Evolutionary conservation across 2,113 vertebrate species (phyloP).

Genomic region (Trichomycterus rosablanca): DNA sequence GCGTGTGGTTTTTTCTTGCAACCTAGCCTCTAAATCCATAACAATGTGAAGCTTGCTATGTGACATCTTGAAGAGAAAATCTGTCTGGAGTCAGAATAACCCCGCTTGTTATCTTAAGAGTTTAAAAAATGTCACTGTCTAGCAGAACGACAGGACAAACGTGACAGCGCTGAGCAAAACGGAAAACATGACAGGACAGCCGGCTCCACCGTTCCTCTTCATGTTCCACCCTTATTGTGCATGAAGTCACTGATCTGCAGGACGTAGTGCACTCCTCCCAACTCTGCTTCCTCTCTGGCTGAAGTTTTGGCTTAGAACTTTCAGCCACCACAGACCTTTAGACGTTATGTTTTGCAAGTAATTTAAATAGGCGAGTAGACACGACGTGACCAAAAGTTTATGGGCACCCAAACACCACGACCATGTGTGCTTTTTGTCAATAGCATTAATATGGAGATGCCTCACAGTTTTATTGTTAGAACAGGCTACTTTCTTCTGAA

Average conservation of each 20-base stretch:
- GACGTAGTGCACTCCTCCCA: background rate
- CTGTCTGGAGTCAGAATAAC: background rate
- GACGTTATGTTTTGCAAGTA: background rate
- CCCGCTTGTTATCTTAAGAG: background rate
- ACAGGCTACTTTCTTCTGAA: too few species aligned
- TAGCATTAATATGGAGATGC: too few species aligned
- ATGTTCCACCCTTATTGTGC: slow-evolving; percentile 24
- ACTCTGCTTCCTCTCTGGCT: slow-evolving; percentile 26
- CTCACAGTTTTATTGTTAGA: too few species aligned
- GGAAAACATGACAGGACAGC: slow-evolving; percentile 30
- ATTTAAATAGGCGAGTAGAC: too few species aligned
- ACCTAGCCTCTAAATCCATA: too few species aligned
- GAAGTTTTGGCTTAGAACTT: background rate
- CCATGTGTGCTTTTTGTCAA: too few species aligned
- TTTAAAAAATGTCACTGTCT: background rate
- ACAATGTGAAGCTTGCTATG: too few species aligned
- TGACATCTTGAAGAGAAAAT: background rate
- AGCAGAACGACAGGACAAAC: background rate
- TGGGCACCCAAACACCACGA: too few species aligned
- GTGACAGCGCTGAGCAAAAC: background rate
- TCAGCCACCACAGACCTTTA: background rate
- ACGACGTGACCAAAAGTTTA: too few species aligned
- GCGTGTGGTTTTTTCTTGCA: too few species aligned
- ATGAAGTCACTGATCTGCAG: slow-evolving; percentile 19
- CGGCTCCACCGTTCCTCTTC: slow-evolving; percentile 34